Base-by-base conservation (phyloP, 2,888 invertebrate species). In the Lordiphosa andalusiaca region DNA sequence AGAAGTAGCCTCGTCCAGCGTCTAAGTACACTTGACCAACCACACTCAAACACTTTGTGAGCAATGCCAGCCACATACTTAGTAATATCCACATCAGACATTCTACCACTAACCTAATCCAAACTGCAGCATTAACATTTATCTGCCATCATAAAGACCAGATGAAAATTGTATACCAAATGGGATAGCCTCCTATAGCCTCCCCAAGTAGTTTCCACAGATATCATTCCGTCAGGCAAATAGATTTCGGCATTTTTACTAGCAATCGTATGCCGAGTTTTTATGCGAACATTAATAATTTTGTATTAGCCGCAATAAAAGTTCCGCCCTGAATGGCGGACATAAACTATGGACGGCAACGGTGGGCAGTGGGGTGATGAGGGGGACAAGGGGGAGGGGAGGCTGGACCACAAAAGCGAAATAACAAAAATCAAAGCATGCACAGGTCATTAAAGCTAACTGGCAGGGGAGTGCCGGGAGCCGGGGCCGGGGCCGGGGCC, bases 251-350 rank as follows among this genome's bases (percentile, higher is more conserved):
- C 30, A 47, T 47, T 47, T 47, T 47, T 47, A 47, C 35, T 47
- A 35, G 46, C 36, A 21, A 44, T 44, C 30, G 19, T 41, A 35
- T 52, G 23, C 37, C 36, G 19, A 44, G 38, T 49, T 66, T 49
- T 65, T 64, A 65, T 57, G 57, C 49, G 41, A 33, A 58, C 81
- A 83, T 64, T 64, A 65, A 64, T 83, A 76, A 83, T 83, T 80
- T 78, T 60, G 62, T 72, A 83, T 75, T 80, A 83, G 66, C 71
- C 49, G 59, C 73, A 77, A 77, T 84, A 73, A 84, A 84, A 73
- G 48, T 30, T 57, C 16, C 53, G 30, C 9, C 40, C n/a, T 13
- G 13, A 36, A 33, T 47, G 13, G 37, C 21, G 19, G 23, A 36
- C 21, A 41, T 36, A 50, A 50, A 42, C 16, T 55, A 41, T 25